A percentile compares a stretch with the other conserved stretches of the same genome.
Conservation (phyloP, 2,888 invertebrate species). For the Microchrysa polita region DNA sequence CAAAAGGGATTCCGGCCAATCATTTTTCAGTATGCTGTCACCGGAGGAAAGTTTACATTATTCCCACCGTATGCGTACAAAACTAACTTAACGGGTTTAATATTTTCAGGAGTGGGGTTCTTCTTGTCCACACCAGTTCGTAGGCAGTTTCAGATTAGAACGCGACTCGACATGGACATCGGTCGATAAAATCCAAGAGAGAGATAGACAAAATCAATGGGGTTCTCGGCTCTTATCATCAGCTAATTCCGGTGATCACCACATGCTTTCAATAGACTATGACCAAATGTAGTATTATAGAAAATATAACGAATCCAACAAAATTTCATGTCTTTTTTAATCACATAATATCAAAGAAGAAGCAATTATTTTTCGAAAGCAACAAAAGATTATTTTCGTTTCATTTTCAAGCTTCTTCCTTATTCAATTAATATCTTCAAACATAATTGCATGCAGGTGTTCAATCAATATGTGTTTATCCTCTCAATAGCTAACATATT, state of each 20-base stretch:
- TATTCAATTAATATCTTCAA: background rate
- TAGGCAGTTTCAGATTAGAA: conserved; percentile 75
- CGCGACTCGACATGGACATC: conserved; percentile 77
- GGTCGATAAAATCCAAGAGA: conserved; percentile 63
- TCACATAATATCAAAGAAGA: too few relatives aligned
- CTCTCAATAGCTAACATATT: background rate
- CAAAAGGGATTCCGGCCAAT: conserved; percentile 70
- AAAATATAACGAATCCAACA: too few relatives aligned
- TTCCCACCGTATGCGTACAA: too few relatives aligned
- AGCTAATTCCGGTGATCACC: background rate
- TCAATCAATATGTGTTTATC: background rate
- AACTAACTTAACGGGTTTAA: background rate
- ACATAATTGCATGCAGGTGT: conserved; percentile 21
- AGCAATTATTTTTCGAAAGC: too few relatives aligned
- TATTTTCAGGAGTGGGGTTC: conserved; percentile 77
- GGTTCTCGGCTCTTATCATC: conserved; percentile 52
- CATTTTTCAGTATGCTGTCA: conserved; percentile 78
- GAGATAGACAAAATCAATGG: conserved; percentile 58
- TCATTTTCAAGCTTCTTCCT: background rate
- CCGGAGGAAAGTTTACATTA: conserved; percentile 68
- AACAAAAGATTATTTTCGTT: too few relatives aligned
- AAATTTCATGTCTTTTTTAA: too few relatives aligned
- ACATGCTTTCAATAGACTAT: conserved; percentile 36
- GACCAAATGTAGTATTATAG: conserved; percentile 23
- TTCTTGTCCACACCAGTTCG: conserved; percentile 69